Conservation (phyloP, 2,797 vertebrate species). For the Chrosomus eos region DNA sequence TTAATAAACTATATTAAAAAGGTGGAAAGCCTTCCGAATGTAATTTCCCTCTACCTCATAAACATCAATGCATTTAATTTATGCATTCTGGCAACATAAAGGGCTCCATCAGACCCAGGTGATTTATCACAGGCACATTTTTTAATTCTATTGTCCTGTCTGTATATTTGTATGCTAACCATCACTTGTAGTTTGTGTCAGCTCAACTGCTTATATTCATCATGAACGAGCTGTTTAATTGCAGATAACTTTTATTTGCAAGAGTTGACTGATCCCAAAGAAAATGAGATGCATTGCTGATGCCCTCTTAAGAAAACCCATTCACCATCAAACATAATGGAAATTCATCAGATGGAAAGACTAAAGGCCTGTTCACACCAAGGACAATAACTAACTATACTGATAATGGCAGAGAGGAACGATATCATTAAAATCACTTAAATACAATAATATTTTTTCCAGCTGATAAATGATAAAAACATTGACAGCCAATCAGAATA, state of each 20-base stretch:
- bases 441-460: background rate
- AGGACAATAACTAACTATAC: background rate
- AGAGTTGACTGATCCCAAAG: background rate
- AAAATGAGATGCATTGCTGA: slow-evolving; percentile 39
- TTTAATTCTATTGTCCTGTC: background rate
- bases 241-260: background rate
- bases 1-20: slow-evolving; percentile 21
- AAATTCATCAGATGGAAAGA: background rate
- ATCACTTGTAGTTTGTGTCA: slow-evolving; percentile 1
- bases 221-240: slow-evolving; percentile 20
- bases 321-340: background rate
- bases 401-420: background rate
- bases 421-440: background rate
- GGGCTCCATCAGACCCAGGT: background rate
- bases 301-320: background rate
- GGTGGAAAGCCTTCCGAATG: background rate
- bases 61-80: slow-evolving; percentile 18
- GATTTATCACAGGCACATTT: slow-evolving; percentile 20
- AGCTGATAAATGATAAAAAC: background rate
- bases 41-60: background rate
- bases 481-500: background rate
- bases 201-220: slow-evolving; percentile 15
- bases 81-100: slow-evolving; percentile 17
- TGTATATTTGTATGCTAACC: slow-evolving; percentile 25
- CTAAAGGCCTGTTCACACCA: background rate